phyloP scores from a whole-genome alignment of 2,113 vertebrate species.

The Passer domesticus region DNA sequence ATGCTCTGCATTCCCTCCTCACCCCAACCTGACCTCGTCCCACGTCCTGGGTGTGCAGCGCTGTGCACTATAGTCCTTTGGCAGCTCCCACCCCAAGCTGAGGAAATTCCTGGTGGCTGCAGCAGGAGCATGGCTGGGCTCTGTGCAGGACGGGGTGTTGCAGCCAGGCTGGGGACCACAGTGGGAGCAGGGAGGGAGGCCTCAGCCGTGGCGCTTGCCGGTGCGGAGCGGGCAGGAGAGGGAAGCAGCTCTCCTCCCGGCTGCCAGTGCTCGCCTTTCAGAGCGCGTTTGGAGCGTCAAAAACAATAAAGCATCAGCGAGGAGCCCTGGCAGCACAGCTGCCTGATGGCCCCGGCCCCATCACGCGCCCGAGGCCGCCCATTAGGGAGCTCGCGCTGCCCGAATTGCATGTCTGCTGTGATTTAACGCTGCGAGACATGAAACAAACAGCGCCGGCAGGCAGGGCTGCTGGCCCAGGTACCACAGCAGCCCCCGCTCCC shows the following conservation, averaged over 20 bases:
- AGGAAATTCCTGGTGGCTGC: too few species aligned
- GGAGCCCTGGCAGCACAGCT: constrained; percentile 24
- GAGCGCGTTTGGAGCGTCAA: background rate
- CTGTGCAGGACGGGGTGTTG: accelerated
- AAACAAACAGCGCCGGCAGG: background rate
- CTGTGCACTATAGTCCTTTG: accelerated
- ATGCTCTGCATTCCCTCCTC: background rate
- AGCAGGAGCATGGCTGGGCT: background rate
- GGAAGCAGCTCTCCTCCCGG: background rate
- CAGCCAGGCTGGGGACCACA: background rate
- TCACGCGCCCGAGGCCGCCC: background rate
- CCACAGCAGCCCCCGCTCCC: accelerated
- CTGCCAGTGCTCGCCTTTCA: background rate
- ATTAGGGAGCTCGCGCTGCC: background rate
- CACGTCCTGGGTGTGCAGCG: accelerated
- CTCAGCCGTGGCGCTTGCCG: background rate
- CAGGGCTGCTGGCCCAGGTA: background rate
- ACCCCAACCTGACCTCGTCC: background rate
- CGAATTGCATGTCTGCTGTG: constrained; percentile 56
- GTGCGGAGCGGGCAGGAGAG: background rate
- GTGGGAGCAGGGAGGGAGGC: background rate
- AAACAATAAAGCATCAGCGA: constrained; percentile 33
- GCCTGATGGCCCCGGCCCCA: background rate
- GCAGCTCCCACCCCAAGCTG: background rate
- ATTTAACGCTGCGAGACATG: constrained; percentile 18